Evolutionary conservation across 2,797 vertebrate genomes (phyloP), one percentile per base, ranked within the genome.

Genomic region (Danio aesculapii): DNA sequence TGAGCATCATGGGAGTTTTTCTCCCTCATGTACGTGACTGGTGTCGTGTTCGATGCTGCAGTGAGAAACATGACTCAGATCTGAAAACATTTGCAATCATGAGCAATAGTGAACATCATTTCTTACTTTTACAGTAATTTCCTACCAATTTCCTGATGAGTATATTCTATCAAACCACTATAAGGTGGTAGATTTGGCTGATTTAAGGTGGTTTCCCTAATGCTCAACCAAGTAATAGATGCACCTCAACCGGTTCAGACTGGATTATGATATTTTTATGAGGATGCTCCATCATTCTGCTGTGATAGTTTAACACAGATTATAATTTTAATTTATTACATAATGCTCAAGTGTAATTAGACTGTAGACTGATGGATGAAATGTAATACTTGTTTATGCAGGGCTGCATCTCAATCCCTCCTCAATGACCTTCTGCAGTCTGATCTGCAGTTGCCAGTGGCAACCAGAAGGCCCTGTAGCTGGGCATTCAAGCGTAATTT

Each of bases 21-120:
- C 21, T 66, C n/a, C 66, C 67, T 52, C 58, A 63, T 79, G 58
- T 81, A 81, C 78, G 70, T 73, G 78, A 81, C 78, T 66, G 41
- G 50, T 49, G 69, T 57, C 78, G 21, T 73, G 78, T 80, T 16
- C 10, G 11, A 64, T 81, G 50, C 75, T 57, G 75, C 75, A 67
- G 62, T 77, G 50, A 41, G 16, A n/a, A 57, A n/a, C 62, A 77
- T 73, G 78, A 81, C 49, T 74, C 61, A 74, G 41, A 63, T 72
- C 67, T 43, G 55, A 61, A 71, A 76, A 66, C 13, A 39, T 55
- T 44, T n/a, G 8, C n/a, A 21, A 14, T 57, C 41, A 64, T 71
- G 57, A 79, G 67, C 16, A 72, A 61, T 9, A 64, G 6, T 46
- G 6, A 71, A 53, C 39, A 19, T 46, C 5, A 16, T 17, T 72